A percentile compares a stretch with the other conserved stretches of the same genome.
Conservation (phyloP, 2,888 invertebrate species). For the Dioctria linearis region DNA sequence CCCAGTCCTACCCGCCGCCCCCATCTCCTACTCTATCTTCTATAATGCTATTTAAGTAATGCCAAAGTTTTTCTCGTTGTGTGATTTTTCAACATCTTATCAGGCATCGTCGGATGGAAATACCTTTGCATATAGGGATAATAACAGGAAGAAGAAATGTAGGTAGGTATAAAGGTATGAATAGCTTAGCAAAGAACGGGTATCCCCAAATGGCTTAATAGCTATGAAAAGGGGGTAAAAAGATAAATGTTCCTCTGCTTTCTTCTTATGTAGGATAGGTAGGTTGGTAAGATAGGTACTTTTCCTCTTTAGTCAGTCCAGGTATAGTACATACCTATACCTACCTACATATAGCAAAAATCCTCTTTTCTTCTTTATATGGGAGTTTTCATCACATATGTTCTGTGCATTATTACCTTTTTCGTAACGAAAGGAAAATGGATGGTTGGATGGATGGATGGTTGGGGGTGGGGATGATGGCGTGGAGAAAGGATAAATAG, state of each 20-base stretch:
- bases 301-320: not conserved
- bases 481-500: too few species aligned
- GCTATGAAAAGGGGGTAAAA: slow-evolving; percentile 9
- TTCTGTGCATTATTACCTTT: not conserved
- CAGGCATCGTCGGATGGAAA: not conserved
- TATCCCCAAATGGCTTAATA: slow-evolving; percentile 5
- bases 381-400: slow-evolving; percentile 28
- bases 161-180: not conserved
- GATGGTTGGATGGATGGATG: too few species aligned
- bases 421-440: not conserved
- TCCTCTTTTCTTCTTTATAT: not conserved
- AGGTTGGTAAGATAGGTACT: too few species aligned
- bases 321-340: not conserved
- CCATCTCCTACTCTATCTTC: not conserved
- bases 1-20: too few species aligned
- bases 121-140: slow-evolving; percentile 26
- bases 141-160: not conserved
- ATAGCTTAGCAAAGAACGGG: not conserved
- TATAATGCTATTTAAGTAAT: slow-evolving; percentile 7
- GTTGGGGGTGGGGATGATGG: too few species aligned
- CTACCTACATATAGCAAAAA: too few species aligned
- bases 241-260: not conserved
- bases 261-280: not conserved
- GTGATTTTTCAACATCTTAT: slow-evolving; percentile 24
- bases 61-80: slow-evolving; percentile 6